Conservation (phyloP, 2,113 vertebrate species). For the Vidua chalybeata region DNA sequence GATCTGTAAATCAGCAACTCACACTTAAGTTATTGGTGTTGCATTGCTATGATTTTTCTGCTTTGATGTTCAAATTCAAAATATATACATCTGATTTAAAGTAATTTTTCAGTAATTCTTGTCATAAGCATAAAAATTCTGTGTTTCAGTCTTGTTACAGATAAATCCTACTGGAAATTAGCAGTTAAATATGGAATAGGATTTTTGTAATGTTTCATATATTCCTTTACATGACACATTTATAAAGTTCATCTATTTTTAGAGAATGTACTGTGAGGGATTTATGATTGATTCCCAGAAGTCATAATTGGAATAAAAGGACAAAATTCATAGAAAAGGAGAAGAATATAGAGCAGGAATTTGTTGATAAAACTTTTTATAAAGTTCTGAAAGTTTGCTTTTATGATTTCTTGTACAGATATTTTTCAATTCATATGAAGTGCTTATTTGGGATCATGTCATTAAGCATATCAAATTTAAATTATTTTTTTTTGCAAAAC, state of each 20-base stretch:
- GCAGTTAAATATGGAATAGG: background rate
- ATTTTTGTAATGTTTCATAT: background rate
- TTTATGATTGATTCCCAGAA: background rate
- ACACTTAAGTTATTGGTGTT: background rate
- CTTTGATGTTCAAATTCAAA: background rate
- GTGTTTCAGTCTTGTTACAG: background rate
- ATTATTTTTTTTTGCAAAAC: slow-evolving; percentile 28
- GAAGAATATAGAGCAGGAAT: background rate
- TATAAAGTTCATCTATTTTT: background rate
- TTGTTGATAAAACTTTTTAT: background rate
- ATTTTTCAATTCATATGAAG: background rate
- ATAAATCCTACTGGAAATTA: background rate
- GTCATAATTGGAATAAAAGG: background rate
- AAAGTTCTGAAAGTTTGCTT: background rate
- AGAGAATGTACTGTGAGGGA: background rate
- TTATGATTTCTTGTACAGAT: background rate
- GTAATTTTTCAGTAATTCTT: background rate
- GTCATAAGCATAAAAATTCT: background rate
- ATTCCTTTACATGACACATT: background rate
- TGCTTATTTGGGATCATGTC: background rate
- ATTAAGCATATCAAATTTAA: background rate
- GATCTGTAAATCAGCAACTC: background rate
- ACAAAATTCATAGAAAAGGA: background rate
- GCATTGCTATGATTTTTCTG: background rate
- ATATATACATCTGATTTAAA: background rate